These are phyloP conservation scores for Nothobranchius kuhntae DNA, from an alignment of 2,113 vertebrate species.

Conservation along the genomic window DNA sequence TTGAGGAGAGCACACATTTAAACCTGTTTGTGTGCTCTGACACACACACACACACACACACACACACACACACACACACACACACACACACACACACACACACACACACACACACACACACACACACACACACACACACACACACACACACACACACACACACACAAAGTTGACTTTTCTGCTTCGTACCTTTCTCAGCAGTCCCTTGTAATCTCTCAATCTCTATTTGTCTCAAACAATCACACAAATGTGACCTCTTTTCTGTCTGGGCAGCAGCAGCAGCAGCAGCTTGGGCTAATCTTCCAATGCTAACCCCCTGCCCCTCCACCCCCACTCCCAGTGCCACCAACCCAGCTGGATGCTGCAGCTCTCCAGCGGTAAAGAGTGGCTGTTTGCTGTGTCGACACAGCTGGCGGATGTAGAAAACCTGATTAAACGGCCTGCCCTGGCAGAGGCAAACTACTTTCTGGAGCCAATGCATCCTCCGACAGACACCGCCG, in stretches of 20 bases:
- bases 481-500: conserved; percentile 26
- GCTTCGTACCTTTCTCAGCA: conserved; percentile 29
- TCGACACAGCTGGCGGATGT: conserved; percentile 75
- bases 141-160: neutral
- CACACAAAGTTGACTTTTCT: conserved; percentile 16
- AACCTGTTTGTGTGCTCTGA: conserved; percentile 22
- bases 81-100: conserved; percentile 1
- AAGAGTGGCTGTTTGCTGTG: conserved; percentile 58
- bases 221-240: conserved; percentile 57
- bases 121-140: no score
- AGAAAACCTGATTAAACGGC: conserved; percentile 68
- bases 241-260: conserved; percentile 52
- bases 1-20: conserved; percentile 31
- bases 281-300: conserved; percentile 50
- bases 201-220: conserved; percentile 58
- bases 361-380: conserved; percentile 54
- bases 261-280: conserved; percentile 47
- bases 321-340: neutral
- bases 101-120: conserved; percentile 7
- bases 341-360: conserved; percentile 49
- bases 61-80: neutral
- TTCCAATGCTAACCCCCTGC: conserved; percentile 54
- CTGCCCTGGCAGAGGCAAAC: conserved; percentile 54
- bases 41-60: neutral
- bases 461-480: conserved; percentile 65